Evolutionary conservation across 30 jellyfish, hydroid and myxozoan genomes (phyloP).

Genomic region (Nemopilema nomurai): DNA sequence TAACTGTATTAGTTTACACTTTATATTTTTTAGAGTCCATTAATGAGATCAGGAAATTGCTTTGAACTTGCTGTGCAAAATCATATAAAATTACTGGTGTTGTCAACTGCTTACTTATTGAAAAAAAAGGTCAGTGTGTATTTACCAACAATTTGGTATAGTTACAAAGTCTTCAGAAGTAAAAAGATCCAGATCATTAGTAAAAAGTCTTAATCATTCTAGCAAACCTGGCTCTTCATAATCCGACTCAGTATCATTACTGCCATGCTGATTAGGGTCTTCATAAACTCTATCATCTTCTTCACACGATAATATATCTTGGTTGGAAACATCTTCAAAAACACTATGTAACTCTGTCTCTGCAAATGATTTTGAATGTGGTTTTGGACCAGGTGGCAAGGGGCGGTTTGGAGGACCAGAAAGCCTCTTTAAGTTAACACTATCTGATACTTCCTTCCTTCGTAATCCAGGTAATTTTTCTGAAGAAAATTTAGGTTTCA

Average conservation of each 20-base stretch:
- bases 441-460: neutral
- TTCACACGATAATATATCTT: neutral
- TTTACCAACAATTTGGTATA: too few relatives aligned
- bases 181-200: too few relatives aligned
- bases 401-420: conserved; percentile 71
- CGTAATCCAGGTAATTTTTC: conserved; percentile 5
- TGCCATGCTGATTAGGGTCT: conserved; percentile 15
- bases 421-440: conserved; percentile 21
- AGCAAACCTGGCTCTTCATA: conserved; percentile 49
- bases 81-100: too few relatives aligned
- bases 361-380: neutral
- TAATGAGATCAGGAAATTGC: too few relatives aligned
- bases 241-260: neutral
- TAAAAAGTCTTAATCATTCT: neutral
- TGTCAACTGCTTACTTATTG: too few relatives aligned
- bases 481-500: conserved; percentile 5
- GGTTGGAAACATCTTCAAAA: neutral
- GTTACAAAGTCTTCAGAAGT: too few relatives aligned
- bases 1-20: too few relatives aligned
- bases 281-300: conserved; percentile 10
- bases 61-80: too few relatives aligned
- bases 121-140: too few relatives aligned
- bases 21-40: too few relatives aligned
- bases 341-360: neutral
- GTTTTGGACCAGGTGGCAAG: conserved; percentile 60